These are phyloP conservation scores for Heliangelus exortis DNA, from an alignment of 2,797 vertebrate species.

Conservation along the genomic window DNA sequence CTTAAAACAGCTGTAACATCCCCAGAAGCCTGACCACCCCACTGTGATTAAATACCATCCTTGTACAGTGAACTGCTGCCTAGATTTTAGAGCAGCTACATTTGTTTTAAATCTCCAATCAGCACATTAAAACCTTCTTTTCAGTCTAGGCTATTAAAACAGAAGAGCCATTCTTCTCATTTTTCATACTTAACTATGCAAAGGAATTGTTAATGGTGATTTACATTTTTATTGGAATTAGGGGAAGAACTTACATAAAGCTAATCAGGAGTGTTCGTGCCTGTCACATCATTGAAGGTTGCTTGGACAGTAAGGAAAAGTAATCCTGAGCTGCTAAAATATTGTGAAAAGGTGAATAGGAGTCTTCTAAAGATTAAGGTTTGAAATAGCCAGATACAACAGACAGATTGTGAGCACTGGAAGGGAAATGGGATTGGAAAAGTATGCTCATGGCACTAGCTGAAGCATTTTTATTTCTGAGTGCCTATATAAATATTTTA, in stretches of 20 bases:
- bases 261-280: constrained; percentile 25
- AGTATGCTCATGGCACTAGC: not conserved
- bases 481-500: not conserved
- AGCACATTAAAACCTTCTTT: not conserved
- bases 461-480: not conserved
- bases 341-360: not conserved
- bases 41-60: constrained; percentile 55
- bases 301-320: not conserved
- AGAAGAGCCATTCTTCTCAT: not conserved
- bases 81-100: constrained; percentile 24
- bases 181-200: constrained; percentile 28
- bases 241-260: not conserved
- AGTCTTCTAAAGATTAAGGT: not conserved
- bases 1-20: not conserved
- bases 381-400: not conserved
- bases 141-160: constrained; percentile 17
- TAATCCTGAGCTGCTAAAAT: not conserved
- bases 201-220: constrained; percentile 29
- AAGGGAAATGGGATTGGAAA: not conserved
- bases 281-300: not conserved
- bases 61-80: constrained; percentile 12
- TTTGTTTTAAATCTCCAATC: constrained; percentile 22
- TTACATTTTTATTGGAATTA: constrained; percentile 61
- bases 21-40: constrained; percentile 35
- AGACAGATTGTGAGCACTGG: not conserved